Conservation (phyloP, 2,797 vertebrate species). For the Babyrousa celebensis region DNA sequence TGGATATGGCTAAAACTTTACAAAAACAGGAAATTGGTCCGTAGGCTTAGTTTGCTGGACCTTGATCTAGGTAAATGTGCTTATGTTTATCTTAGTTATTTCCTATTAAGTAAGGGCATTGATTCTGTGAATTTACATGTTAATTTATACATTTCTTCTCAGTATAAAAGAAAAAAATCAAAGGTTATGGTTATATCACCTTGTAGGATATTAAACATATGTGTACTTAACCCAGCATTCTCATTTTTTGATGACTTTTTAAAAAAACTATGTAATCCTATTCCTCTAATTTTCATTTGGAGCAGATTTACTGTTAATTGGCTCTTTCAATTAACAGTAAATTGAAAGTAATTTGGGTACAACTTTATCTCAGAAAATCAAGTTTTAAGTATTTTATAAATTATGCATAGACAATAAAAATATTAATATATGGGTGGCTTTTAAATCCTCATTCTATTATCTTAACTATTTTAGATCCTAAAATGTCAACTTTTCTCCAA, state of each 20-base stretch:
- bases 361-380: not conserved
- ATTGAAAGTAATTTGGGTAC: not conserved
- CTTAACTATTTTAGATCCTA: not conserved
- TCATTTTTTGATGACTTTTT: not conserved
- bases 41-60: not conserved
- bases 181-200: not conserved
- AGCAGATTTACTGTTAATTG: not conserved
- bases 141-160: not conserved
- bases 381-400: not conserved
- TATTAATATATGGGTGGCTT: not conserved
- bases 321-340: not conserved
- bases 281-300: not conserved
- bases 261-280: not conserved
- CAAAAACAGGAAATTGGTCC: not conserved
- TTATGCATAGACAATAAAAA: not conserved
- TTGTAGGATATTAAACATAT: not conserved
- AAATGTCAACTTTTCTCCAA: not conserved
- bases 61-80: not conserved
- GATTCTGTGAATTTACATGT: not conserved
- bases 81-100: conserved; percentile 13
- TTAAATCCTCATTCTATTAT: conserved; percentile 17
- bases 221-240: not conserved
- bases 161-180: not conserved
- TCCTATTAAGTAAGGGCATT: not conserved
- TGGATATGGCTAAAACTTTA: not conserved